phyloP scores from a whole-genome alignment of 2,797 vertebrate species.

The Pipistrellus pygmaeus region DNA sequence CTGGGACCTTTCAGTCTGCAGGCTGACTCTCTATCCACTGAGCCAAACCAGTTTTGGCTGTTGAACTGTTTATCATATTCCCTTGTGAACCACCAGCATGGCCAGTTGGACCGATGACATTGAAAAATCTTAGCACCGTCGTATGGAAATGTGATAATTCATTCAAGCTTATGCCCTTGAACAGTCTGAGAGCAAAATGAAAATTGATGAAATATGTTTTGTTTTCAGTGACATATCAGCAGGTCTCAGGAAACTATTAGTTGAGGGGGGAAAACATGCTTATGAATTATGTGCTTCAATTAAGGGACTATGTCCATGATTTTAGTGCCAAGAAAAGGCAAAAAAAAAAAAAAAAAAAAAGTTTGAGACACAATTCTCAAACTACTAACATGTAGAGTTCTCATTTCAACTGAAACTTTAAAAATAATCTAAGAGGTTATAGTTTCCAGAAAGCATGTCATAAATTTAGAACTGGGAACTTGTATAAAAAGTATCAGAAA shows the following conservation, averaged over 20 bases:
- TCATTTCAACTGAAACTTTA: conserved; percentile 11
- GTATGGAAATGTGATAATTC: neutral
- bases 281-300: conserved; percentile 29
- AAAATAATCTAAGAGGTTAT: conserved; percentile 26
- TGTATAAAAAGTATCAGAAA: conserved; percentile 17
- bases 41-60: no score
- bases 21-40: no score
- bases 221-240: neutral
- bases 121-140: neutral
- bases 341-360: neutral
- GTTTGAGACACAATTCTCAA: neutral
- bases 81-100: fast-evolving
- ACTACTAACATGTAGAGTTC: neutral
- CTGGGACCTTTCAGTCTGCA: no score
- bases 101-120: neutral
- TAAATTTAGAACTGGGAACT: conserved; percentile 37
- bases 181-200: neutral
- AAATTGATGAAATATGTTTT: conserved; percentile 24
- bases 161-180: neutral
- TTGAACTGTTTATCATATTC: neutral
- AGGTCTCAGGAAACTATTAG: neutral
- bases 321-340: neutral
- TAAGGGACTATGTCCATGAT: neutral
- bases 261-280: neutral
- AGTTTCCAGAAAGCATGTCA: conserved; percentile 20